Percentiles rank a stretch among this genome's conserved stretches.
phyloP scores from a whole-genome alignment of 2,797 vertebrate genomes.

The Sternotherus odoratus region DNA sequence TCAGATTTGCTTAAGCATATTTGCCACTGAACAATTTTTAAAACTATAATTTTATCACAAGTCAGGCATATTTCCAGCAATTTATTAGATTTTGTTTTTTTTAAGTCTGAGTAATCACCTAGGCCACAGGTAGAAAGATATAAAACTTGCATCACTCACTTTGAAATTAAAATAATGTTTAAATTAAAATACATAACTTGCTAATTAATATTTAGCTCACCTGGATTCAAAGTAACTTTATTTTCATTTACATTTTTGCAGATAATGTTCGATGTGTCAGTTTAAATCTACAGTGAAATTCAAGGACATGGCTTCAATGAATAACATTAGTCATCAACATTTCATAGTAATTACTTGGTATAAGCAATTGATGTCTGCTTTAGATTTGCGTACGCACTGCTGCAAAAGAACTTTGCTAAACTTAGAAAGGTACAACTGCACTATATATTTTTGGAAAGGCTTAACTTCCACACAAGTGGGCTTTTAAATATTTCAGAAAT shows the following conservation, averaged over 20 bases:
- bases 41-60: neutral
- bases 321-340: conserved; percentile 20
- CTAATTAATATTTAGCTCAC: neutral
- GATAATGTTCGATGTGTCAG: neutral
- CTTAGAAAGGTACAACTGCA: conserved; percentile 15
- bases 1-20: conserved; percentile 1
- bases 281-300: conserved; percentile 13
- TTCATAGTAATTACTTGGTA: conserved; percentile 20
- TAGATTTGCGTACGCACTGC: neutral
- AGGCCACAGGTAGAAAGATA: conserved; percentile 46
- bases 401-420: neutral
- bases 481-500: neutral
- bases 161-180: conserved; percentile 2
- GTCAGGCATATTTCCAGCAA: conserved; percentile 36
- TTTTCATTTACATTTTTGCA: conserved; percentile 24
- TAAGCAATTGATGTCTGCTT: neutral
- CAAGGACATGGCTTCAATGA: neutral
- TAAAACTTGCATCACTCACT: conserved; percentile 11
- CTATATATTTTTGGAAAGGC: neutral
- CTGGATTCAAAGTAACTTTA: neutral
- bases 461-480: neutral
- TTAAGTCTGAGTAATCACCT: conserved; percentile 39
- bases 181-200: neutral
- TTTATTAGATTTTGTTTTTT: conserved; percentile 18
- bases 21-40: conserved; percentile 32